Conservation (phyloP, 2,797 vertebrate genomes). For the Ataeniobius toweri region DNA sequence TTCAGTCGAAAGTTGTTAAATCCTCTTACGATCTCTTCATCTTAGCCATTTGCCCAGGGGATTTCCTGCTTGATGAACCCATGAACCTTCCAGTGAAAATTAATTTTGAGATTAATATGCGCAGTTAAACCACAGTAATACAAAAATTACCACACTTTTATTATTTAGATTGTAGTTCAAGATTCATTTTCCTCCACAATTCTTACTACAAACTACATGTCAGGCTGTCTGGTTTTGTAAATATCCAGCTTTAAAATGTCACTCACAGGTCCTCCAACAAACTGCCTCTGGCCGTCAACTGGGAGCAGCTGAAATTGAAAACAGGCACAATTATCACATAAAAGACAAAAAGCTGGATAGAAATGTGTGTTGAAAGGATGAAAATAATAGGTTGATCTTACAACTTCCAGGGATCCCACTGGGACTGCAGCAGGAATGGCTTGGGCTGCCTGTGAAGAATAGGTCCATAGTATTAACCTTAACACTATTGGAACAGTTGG, state of each 20-base stretch:
- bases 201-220: not conserved
- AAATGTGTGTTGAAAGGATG: not conserved
- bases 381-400: slow-evolving; percentile 34
- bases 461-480: slow-evolving; percentile 2
- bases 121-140: not conserved
- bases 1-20: not conserved
- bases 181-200: not conserved
- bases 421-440: slow-evolving; percentile 57
- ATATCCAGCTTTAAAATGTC: not conserved
- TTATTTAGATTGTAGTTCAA: not conserved
- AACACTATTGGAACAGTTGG: not conserved
- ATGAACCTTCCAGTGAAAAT: slow-evolving; percentile 45
- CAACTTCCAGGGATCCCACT: slow-evolving; percentile 48
- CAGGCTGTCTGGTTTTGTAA: not conserved
- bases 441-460: slow-evolving; percentile 43
- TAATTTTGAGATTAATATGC: not conserved
- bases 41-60: slow-evolving; percentile 32
- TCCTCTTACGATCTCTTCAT: slow-evolving; percentile 56
- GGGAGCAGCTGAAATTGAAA: slow-evolving; percentile 56
- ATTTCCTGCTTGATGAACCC: slow-evolving; percentile 73
- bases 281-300: slow-evolving; percentile 34
- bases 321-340: not conserved
- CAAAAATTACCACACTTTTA: not conserved
- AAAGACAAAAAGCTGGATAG: not conserved
- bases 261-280: slow-evolving; percentile 57